Percentiles rank a stretch among this genome's conserved stretches.
Evolutionary conservation across 1,140 invertebrate species (phyloP).

Genomic region (Neodiprion pinetum): DNA sequence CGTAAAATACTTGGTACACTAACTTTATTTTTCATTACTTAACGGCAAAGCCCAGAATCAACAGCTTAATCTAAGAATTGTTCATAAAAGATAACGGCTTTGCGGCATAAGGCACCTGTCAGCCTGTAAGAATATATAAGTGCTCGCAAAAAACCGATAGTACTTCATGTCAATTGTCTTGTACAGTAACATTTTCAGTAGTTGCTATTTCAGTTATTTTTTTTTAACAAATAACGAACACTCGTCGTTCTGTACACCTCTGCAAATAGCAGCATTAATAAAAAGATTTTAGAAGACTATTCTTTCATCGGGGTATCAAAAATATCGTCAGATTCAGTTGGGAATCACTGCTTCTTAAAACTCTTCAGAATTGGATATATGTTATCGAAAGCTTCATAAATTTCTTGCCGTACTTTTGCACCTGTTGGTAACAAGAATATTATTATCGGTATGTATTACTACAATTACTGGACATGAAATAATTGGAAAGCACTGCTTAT

Average conservation of each 20-base stretch:
- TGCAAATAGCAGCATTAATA: conserved; percentile 1
- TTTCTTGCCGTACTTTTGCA: conserved; percentile 97
- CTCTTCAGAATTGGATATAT: conserved; percentile 99
- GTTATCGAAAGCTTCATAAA: conserved; percentile 99
- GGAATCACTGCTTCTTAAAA: conserved; percentile 89
- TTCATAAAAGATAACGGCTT: neutral
- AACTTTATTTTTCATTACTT: neutral
- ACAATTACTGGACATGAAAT: conserved; percentile 16
- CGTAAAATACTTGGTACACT: too few species aligned
- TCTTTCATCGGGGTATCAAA: neutral
- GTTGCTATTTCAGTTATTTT: neutral
- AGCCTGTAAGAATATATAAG: neutral
- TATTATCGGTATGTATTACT: conserved; percentile 23
- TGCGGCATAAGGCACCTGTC: neutral
- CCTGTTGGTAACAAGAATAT: conserved; percentile 65
- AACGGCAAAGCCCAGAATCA: neutral
- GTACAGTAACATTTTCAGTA: neutral
- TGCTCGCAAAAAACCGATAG: conserved; percentile 1
- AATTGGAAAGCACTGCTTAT: conserved; percentile 1
- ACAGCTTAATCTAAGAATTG: neutral
- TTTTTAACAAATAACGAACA: conserved; percentile 2
- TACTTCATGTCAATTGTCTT: neutral
- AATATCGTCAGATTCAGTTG: conserved; percentile 17
- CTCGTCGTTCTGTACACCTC: neutral
- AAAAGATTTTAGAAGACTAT: neutral